Percentiles rank a stretch among this genome's conserved stretches.
Evolutionary conservation across 1,140 invertebrate species (phyloP).

Genomic region (Orchesella cincta): DNA sequence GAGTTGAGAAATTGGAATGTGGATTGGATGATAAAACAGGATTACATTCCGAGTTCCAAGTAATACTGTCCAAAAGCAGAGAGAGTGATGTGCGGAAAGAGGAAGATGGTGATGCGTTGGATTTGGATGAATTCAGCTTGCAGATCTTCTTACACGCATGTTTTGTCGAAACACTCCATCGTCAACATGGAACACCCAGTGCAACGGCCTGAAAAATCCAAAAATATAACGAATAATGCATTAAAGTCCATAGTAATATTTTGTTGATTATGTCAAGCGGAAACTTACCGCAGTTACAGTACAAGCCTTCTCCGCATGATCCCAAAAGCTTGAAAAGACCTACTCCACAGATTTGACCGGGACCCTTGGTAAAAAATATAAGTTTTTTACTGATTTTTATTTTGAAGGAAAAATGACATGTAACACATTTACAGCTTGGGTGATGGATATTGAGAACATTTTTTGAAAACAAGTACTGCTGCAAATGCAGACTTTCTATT

Average conservation of each 20-base stretch:
- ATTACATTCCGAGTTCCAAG: background rate
- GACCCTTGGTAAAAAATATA: too few species aligned
- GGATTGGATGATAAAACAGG: background rate
- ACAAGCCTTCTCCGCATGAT: slow-evolving; percentile 60
- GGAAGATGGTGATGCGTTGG: background rate
- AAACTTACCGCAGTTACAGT: slow-evolving; percentile 57
- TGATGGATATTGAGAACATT: too few species aligned
- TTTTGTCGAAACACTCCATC: slow-evolving; percentile 55
- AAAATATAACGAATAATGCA: background rate
- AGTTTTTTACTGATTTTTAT: too few species aligned
- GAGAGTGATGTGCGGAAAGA: too few species aligned
- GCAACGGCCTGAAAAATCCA: slow-evolving; percentile 51
- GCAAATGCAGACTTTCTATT: too few species aligned
- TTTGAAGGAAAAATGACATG: background rate
- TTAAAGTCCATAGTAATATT: background rate
- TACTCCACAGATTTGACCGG: slow-evolving; percentile 59
- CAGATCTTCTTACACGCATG: slow-evolving; percentile 30
- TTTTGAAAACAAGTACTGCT: too few species aligned
- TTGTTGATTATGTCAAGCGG: slow-evolving; percentile 1
- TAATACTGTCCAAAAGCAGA: background rate
- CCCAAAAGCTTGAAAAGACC: slow-evolving; percentile 54
- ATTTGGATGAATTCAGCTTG: background rate
- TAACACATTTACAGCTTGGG: too few species aligned
- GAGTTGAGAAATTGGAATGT: background rate
- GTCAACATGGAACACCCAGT: slow-evolving; percentile 59